Conservation (phyloP, 2,888 invertebrate species). For the Drosophila tripunctata region DNA sequence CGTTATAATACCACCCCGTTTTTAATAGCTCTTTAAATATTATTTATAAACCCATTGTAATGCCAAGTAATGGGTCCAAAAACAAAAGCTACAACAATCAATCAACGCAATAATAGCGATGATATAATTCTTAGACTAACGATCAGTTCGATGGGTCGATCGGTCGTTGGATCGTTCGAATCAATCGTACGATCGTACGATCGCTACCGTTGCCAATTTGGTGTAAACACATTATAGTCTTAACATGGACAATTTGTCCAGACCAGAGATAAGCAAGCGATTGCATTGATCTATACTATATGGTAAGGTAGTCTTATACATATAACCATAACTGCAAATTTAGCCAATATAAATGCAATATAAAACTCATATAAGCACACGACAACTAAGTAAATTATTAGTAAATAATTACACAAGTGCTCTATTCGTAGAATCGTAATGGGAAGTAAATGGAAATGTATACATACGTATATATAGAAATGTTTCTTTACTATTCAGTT, state of each 20-base stretch:
- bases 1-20: no score
- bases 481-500: neutral
- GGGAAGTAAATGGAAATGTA: neutral
- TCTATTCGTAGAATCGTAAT: constrained; percentile 3
- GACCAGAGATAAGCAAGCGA: constrained; percentile 39
- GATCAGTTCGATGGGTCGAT: constrained; percentile 15
- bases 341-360: constrained; percentile 18
- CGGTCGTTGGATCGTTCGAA: constrained; percentile 7
- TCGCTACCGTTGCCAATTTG: constrained; percentile 28
- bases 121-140: constrained; percentile 38
- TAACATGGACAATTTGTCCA: constrained; percentile 31
- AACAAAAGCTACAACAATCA: constrained; percentile 15
- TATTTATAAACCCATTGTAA: neutral
- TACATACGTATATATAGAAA: neutral
- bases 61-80: neutral
- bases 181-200: constrained; percentile 12
- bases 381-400: constrained; percentile 1
- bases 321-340: neutral
- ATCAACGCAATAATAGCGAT: constrained; percentile 33
- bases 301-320: neutral
- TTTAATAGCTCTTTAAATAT: no score
- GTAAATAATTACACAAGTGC: constrained; percentile 2
- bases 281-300: constrained; percentile 24
- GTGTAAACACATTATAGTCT: constrained; percentile 50
- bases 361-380: constrained; percentile 5